Evolutionary conservation across 2,888 invertebrate species (phyloP).

Genomic region (Apodemia mormo): DNA sequence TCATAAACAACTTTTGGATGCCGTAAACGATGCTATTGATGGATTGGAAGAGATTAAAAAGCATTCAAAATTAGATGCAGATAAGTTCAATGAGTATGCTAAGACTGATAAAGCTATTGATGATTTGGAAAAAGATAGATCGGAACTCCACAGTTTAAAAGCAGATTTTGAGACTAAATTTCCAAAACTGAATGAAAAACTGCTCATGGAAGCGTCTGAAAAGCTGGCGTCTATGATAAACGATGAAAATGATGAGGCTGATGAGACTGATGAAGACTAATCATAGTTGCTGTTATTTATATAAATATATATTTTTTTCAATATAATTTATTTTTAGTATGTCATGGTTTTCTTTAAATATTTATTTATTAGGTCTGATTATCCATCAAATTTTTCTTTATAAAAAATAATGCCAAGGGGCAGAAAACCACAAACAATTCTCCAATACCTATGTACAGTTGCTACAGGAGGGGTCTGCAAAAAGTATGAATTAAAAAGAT

Average conservation of each 20-base stretch:
- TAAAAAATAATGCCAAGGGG: too few relatives aligned
- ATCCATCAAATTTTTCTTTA: too few relatives aligned
- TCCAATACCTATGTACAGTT: too few relatives aligned
- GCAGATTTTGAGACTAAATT: constrained; percentile 59
- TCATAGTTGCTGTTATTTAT: neutral
- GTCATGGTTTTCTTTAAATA: neutral
- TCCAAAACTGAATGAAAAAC: constrained; percentile 59
- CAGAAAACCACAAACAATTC: too few relatives aligned
- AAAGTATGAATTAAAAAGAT: neutral
- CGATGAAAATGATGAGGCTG: constrained; percentile 40
- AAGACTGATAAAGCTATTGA: constrained; percentile 47
- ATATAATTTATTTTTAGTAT: neutral
- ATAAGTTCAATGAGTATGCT: constrained; percentile 59
- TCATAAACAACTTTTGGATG: constrained; percentile 63
- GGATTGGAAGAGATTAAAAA: constrained; percentile 65
- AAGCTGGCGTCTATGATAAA: constrained; percentile 56
- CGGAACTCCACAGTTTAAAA: constrained; percentile 57
- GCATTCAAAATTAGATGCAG: constrained; percentile 57
- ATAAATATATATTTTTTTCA: neutral
- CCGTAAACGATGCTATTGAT: constrained; percentile 65
- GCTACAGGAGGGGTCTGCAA: neutral
- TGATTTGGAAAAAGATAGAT: constrained; percentile 51
- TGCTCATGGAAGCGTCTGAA: constrained; percentile 62
- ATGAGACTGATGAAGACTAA: constrained; percentile 33
- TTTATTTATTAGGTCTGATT: too few relatives aligned